Base-by-base conservation (phyloP, 2,888 invertebrate species). In the Hirtodrosophila confusa region DNA sequence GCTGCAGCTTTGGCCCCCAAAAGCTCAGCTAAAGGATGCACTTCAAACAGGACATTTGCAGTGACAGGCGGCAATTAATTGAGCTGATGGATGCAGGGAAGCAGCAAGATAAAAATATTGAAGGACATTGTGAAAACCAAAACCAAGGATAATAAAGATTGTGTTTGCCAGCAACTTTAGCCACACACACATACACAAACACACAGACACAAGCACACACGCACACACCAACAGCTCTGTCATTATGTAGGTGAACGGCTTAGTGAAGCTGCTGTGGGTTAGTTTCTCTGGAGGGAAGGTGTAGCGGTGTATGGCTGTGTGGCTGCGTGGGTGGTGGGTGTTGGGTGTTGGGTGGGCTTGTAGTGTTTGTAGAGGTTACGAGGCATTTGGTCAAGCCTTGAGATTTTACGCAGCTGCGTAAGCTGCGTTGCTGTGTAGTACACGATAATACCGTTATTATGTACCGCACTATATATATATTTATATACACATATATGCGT, bases 361-460 rank as follows among this genome's bases (percentile, higher is more conserved):
- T 53, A 50, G 47, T 61, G 50, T 44, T 67, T 55, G 50, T 44
- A 64, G 64, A 64, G 78, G 74, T 53, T 68, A 77, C 62, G 71
- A 69, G 78, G 75, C 70, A 82, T 72, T 72, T 86, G 86, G 74
- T 86, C 86, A 86, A 85, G 74, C 84, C 72, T 75, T 83, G 77
- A 79, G 82, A 79, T 86, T 82, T 86, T 83, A 83, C 86, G 84
- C 82, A 75, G 86, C 86, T 86, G 86, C 84, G 78, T 80, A 84
- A 78, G 82, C 80, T 78, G 80, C 66, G 80, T 78, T 57, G 54
- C 66, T 63, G 61, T 58, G 48, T 78, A 69, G 75, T 75, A 80
- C 75, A 80, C 71, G 73, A 69, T 79, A 74, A 83, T 72, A 61
- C 76, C 80, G 74, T 74, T 82, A 77, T 76, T 76, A 79, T 83